A percentile compares a stretch with the other conserved stretches of the same genome.
phyloP scores from a whole-genome alignment of 2,113 vertebrate species.

The Pogonocichla stellata region DNA sequence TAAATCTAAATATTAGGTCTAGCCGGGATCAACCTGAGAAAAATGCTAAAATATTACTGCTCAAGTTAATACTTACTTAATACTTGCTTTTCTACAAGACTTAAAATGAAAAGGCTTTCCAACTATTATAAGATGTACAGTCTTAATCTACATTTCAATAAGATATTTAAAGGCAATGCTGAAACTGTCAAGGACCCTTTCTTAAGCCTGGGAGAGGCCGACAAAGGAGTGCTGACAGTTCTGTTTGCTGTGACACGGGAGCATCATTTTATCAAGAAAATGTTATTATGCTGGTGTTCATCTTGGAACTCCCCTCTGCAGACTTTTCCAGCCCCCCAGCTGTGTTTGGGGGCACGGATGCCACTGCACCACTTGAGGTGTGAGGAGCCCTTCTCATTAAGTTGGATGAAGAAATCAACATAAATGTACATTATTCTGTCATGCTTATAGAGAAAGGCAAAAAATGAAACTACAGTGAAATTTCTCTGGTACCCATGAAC shows the following conservation, averaged over 20 bases:
- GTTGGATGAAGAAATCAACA: neutral
- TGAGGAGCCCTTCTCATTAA: neutral
- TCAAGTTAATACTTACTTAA: constrained; percentile 66
- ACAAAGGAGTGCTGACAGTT: constrained; percentile 65
- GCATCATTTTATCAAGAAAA: constrained; percentile 69
- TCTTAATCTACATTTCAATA: constrained; percentile 75
- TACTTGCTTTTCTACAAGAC: constrained; percentile 64
- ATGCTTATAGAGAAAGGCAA: neutral
- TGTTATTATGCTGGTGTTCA: constrained; percentile 43
- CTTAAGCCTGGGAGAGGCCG: constrained; percentile 65
- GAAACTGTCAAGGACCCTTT: constrained; percentile 66
- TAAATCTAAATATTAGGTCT: constrained; percentile 60
- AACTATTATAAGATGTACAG: constrained; percentile 61
- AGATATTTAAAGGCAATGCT: constrained; percentile 70
- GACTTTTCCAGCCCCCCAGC: neutral
- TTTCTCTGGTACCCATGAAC: neutral
- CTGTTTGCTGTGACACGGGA: constrained; percentile 43
- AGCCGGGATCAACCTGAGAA: constrained; percentile 59
- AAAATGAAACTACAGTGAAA: neutral
- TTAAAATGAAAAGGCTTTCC: constrained; percentile 69
- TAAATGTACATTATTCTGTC: neutral
- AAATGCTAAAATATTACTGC: constrained; percentile 56
- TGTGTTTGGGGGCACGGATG: neutral
- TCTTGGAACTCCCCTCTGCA: neutral
- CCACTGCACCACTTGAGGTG: neutral